Evolutionary conservation across 2,888 invertebrate species (phyloP).

Genomic region (Andrena haemorrhoa): DNA sequence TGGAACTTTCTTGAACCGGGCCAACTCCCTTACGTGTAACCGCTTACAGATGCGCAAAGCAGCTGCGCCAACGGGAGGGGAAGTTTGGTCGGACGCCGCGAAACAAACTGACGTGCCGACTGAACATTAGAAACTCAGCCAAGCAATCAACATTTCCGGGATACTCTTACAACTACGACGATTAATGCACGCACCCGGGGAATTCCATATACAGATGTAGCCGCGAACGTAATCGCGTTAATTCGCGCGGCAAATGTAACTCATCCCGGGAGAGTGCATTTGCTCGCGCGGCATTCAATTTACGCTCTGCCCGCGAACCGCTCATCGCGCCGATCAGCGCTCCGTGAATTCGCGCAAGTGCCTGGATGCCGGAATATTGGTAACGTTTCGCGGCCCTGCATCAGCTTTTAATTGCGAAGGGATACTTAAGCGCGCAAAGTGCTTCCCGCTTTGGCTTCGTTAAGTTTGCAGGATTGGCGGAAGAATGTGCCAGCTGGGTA

Average conservation of each 20-base stretch:
- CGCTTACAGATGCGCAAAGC: slow-evolving; percentile 47
- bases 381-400: too few species aligned
- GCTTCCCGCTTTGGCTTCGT: background rate
- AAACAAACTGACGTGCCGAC: slow-evolving; percentile 69
- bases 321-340: slow-evolving; percentile 23
- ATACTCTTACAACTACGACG: slow-evolving; percentile 71
- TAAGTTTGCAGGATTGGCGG: background rate
- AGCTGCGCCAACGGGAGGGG: slow-evolving; percentile 36
- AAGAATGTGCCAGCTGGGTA: background rate
- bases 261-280: slow-evolving; percentile 59
- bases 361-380: background rate
- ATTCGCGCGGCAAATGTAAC: slow-evolving; percentile 64
- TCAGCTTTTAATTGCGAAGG: too few species aligned
- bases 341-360: background rate
- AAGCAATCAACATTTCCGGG: slow-evolving; percentile 73
- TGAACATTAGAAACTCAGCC: slow-evolving; percentile 68
- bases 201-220: slow-evolving; percentile 64
- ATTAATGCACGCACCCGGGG: slow-evolving; percentile 64
- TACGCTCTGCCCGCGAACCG: slow-evolving; percentile 23
- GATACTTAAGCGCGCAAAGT: too few species aligned
- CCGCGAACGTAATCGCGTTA: slow-evolving; percentile 61
- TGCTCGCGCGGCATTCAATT: slow-evolving; percentile 51
- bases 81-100: slow-evolving; percentile 61
- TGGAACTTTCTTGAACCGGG: slow-evolving; percentile 42
- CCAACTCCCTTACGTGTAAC: slow-evolving; percentile 19